These are phyloP conservation scores for Pygmarrhopalites habei DNA, from an alignment of 1,140 invertebrate species.

Conservation along the genomic window DNA sequence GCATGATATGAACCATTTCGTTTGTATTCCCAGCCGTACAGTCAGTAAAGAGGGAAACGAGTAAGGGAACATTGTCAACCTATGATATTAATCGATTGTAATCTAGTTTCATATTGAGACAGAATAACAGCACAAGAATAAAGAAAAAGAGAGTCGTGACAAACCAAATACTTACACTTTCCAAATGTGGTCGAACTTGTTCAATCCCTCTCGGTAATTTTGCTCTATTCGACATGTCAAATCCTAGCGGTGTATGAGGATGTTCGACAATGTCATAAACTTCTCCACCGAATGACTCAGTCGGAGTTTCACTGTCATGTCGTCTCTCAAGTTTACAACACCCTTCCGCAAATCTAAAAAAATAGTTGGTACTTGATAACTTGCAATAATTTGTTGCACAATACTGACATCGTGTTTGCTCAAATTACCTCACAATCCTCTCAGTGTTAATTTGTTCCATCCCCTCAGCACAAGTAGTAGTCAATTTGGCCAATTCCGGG, in stretches of 20 bases:
- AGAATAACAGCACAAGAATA: no score
- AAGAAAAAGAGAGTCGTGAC: no score
- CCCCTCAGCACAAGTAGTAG: background rate
- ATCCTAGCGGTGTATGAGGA: slow-evolving; percentile 49
- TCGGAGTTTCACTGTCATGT: slow-evolving; percentile 11
- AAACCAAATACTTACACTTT: no score
- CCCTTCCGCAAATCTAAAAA: slow-evolving; percentile 4
- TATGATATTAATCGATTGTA: no score
- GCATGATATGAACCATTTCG: slow-evolving; percentile 92
- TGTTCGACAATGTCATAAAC: slow-evolving; percentile 36
- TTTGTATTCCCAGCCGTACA: slow-evolving; percentile 78
- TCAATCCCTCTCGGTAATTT: slow-evolving; percentile 93
- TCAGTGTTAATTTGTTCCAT: background rate
- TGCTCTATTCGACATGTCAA: slow-evolving; percentile 86
- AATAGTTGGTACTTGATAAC: no score
- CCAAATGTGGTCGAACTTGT: slow-evolving; percentile 90
- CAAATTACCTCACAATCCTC: slow-evolving; percentile 9
- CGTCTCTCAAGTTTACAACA: slow-evolving; percentile 1
- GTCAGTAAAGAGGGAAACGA: slow-evolving; percentile 94
- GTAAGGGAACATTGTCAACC: slow-evolving; percentile 92
- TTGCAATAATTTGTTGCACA: no score
- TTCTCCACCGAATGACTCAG: slow-evolving; percentile 16
- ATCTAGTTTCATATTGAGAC: no score
- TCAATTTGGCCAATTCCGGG: slow-evolving; percentile 18
- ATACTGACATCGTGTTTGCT: no score